Evolutionary conservation across 2,888 invertebrate species (phyloP).

Genomic region (Keiferia lycopersicella): DNA sequence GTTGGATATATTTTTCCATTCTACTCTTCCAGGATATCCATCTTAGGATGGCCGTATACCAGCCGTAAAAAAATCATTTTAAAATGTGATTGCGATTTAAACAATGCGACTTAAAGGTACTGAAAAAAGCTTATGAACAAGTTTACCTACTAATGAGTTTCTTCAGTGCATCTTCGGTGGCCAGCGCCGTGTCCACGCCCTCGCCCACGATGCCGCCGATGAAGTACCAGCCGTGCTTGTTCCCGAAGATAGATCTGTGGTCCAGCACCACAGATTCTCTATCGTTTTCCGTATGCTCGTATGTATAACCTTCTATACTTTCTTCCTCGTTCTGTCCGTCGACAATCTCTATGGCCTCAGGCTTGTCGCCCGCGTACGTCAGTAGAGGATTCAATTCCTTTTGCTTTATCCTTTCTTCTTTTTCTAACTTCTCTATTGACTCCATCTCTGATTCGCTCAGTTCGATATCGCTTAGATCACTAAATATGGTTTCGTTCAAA

Average conservation of each 20-base stretch:
- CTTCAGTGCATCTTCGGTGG: constrained; percentile 86
- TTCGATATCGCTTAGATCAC: constrained; percentile 84
- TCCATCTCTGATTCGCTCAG: constrained; percentile 83
- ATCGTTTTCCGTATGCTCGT: constrained; percentile 77
- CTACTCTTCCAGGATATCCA: no score
- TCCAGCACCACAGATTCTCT: constrained; percentile 81
- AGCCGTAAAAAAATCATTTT: no score
- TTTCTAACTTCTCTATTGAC: constrained; percentile 79
- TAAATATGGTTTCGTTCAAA: constrained; percentile 83
- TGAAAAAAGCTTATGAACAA: constrained; percentile 60
- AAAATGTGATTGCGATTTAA: no score
- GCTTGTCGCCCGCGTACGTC: constrained; percentile 59
- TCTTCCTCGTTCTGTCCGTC: constrained; percentile 56
- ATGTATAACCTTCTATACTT: constrained; percentile 64
- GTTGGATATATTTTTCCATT: no score
- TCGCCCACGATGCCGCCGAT: constrained; percentile 90
- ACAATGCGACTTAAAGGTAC: no score
- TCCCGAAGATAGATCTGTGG: constrained; percentile 83
- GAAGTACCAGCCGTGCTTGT: constrained; percentile 91
- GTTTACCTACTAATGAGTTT: constrained; percentile 90
- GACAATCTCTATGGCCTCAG: constrained; percentile 47
- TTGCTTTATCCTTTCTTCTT: constrained; percentile 70
- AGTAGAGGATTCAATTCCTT: constrained; percentile 70
- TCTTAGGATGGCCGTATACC: no score
- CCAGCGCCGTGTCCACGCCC: constrained; percentile 82